Percentiles rank a stretch among this genome's conserved stretches.
phyloP scores from a whole-genome alignment of 53 echinoderm and acorn worm species.

The Echinarachnius parma region DNA sequence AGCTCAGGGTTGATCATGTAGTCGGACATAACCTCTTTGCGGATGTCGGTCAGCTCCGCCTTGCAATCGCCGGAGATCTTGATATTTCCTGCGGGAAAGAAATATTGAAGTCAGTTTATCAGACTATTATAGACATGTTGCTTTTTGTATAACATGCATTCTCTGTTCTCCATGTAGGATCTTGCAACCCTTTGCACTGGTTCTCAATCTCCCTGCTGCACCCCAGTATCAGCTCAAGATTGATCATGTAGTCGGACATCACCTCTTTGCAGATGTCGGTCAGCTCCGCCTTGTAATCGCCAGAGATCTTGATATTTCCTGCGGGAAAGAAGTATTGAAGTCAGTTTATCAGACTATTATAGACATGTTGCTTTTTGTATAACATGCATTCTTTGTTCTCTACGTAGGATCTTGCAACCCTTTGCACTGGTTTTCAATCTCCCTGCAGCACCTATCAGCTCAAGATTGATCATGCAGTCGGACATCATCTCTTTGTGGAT shows the following conservation, averaged over 20 bases:
- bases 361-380: no score
- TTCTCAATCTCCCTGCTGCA: slow-evolving; percentile 61
- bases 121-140: background rate
- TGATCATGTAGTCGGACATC: slow-evolving; percentile 88
- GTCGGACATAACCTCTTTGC: slow-evolving; percentile 87
- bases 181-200: slow-evolving; percentile 19
- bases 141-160: background rate
- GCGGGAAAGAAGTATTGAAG: background rate
- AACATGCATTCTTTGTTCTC: no score
- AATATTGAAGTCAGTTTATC: no score
- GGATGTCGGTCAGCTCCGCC: slow-evolving; percentile 78
- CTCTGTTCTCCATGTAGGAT: background rate
- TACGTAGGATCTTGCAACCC: no score
- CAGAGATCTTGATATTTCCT: slow-evolving; percentile 23
- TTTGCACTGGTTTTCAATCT: no score
- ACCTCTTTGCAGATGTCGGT: slow-evolving; percentile 78
- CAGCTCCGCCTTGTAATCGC: slow-evolving; percentile 86
- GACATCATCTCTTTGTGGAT: no score
- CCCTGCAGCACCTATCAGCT: no score
- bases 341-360: no score
- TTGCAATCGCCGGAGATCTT: slow-evolving; percentile 73
- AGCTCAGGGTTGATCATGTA: slow-evolving; percentile 89
- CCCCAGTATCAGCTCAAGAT: slow-evolving; percentile 68
- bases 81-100: background rate
- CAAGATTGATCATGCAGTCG: no score